Conservation (phyloP, 2,113 vertebrate species). For the Chaetops frenatus region DNA sequence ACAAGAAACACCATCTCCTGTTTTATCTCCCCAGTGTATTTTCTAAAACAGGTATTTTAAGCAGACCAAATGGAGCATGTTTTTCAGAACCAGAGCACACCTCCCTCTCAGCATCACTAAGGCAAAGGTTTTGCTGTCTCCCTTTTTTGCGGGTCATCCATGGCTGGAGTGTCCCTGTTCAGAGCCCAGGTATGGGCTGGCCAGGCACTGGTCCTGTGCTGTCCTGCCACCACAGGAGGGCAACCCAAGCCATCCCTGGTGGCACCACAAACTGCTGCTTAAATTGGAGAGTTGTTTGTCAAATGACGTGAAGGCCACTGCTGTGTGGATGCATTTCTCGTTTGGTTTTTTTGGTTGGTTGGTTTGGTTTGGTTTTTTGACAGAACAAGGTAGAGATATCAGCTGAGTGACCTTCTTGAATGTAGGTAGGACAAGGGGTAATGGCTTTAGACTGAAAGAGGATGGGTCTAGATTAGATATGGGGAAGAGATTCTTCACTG, state of each 20-base stretch:
- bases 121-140: background rate
- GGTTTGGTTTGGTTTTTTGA: background rate
- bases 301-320: background rate
- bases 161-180: background rate
- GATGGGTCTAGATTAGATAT: background rate
- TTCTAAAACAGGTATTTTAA: background rate
- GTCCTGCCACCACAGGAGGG: background rate
- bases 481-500: background rate
- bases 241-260: background rate
- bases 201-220: background rate
- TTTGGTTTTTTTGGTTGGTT: background rate
- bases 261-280: background rate
- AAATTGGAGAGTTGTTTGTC: background rate
- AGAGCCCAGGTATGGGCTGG: background rate
- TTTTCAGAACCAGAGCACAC: rapidly evolving
- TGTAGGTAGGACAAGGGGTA: background rate
- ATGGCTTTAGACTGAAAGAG: background rate
- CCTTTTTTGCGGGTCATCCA: rapidly evolving
- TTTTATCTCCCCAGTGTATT: background rate
- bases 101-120: background rate
- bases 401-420: background rate
- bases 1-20: background rate
- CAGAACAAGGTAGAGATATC: background rate
- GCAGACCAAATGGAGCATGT: background rate
- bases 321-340: rapidly evolving